Percentiles rank a stretch among this genome's conserved stretches.
These are phyloP conservation scores for Cybosia mesomella DNA, from an alignment of 2,888 invertebrate genomes.

Conservation along the genomic window DNA sequence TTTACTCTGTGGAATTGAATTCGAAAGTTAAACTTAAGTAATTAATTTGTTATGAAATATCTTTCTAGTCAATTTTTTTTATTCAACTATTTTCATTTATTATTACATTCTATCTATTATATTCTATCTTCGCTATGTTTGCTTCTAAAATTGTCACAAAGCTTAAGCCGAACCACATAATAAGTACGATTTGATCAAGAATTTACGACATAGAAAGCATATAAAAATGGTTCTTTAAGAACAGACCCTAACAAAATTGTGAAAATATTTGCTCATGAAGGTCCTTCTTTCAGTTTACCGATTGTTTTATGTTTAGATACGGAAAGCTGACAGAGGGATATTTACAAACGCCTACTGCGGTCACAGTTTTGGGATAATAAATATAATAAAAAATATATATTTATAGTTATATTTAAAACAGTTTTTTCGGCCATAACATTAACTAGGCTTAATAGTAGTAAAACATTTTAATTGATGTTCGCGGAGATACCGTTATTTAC, in stretches of 20 bases:
- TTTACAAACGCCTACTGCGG: background rate
- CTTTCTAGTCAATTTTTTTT: background rate
- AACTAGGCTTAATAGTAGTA: too few species aligned
- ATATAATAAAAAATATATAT: background rate
- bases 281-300: slow-evolving; percentile 10
- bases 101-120: background rate
- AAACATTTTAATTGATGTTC: too few species aligned
- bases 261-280: slow-evolving; percentile 29
- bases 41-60: slow-evolving; percentile 1
- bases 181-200: slow-evolving; percentile 20
- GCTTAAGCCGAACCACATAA: background rate
- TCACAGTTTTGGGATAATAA: background rate
- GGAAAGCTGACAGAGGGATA: slow-evolving; percentile 11
- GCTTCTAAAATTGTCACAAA: background rate
- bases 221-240: slow-evolving; percentile 16
- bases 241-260: slow-evolving; percentile 14
- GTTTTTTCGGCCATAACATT: too few species aligned
- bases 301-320: slow-evolving; percentile 23
- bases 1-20: background rate
- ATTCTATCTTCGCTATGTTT: background rate
- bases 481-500: too few species aligned
- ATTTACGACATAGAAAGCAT: slow-evolving; percentile 8
- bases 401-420: background rate
- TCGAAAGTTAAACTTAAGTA: background rate
- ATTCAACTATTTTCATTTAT: background rate